Base-by-base conservation (phyloP, 2,797 vertebrate genomes). In the Spinus pinus region DNA sequence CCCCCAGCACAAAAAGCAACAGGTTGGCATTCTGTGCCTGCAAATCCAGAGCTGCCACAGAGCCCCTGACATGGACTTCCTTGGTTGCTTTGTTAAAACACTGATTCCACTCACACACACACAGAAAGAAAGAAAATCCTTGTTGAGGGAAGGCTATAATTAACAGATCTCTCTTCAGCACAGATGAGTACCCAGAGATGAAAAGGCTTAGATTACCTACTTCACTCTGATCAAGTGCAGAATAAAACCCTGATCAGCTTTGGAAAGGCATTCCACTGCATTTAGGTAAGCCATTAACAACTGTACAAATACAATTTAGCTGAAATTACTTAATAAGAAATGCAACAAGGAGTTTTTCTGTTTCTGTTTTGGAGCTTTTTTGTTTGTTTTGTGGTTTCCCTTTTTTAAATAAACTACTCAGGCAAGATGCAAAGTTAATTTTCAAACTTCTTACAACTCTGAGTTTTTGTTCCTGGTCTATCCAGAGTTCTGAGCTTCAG, bases 81-180 rank as follows among this genome's bases (percentile, higher is more conserved):
- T 67, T 30, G 33, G 56, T 31, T 71, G 51, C 64, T 91, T 65
- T 92, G 66, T 87, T 94, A 57, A 60, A 90, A 71, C 42, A 41
- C 33, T 37, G 28, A 90, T 96, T 96, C 49, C 41, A 21, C 61
- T 92, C 86, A 69, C 86, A 90, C 44, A 87, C 66, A 82, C 47
- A 61, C 10, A 65, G 50, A 82, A 58, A 83, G 79, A 93, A 95
- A 90, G 83, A 90, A 95, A 94, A 92, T 88, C 86, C 74, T 65
- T 93, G 73, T 33, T 58, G 81, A 90, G 58, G 86, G 61, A 94
- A 92, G 11, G 53, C 71, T 93, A 54, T 95, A 95, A 97, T 95
- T 96, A 97, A 93, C 86, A 93, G 92, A 95, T 91, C 75, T 91
- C 79, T 94, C 62, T 88, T 80, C 94, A 92, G 77, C 71, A 81